Evolutionary conservation across 2,113 vertebrate genomes (phyloP).

Genomic region (Neolamprologus devosi): DNA sequence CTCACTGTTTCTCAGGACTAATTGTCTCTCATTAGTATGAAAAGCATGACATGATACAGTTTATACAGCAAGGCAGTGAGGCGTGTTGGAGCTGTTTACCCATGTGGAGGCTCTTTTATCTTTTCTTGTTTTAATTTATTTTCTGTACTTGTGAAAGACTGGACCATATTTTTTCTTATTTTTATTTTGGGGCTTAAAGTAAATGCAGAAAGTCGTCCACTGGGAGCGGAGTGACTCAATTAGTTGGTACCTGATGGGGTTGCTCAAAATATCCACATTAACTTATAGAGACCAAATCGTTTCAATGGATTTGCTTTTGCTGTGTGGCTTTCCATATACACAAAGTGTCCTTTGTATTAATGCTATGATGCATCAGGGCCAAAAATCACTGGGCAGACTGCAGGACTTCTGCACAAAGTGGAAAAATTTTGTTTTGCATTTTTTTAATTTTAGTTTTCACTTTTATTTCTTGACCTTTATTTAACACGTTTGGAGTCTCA

Average conservation of each 20-base stretch:
- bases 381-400: not conserved
- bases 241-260: not conserved
- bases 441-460: not conserved
- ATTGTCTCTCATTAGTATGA: constrained; percentile 61
- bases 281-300: not conserved
- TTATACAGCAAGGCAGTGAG: constrained; percentile 7
- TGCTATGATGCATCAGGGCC: not conserved
- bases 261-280: not conserved
- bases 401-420: not conserved
- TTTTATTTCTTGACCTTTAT: not conserved
- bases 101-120: not conserved
- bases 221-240: not conserved
- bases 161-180: not conserved
- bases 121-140: not conserved
- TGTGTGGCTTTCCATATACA: not conserved
- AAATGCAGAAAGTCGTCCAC: not conserved
- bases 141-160: not conserved
- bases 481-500: not conserved
- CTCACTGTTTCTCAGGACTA: constrained; percentile 40
- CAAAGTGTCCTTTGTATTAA: not conserved
- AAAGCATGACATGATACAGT: constrained; percentile 37
- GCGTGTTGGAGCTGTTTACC: constrained; percentile 7
- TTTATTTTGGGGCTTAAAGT: not conserved
- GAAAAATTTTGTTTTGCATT: not conserved
- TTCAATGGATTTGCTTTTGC: not conserved